Percentiles rank a stretch among this genome's conserved stretches.
Conservation (phyloP, 92 coral and sea anemone species). For the Blastomussa wellsi region DNA sequence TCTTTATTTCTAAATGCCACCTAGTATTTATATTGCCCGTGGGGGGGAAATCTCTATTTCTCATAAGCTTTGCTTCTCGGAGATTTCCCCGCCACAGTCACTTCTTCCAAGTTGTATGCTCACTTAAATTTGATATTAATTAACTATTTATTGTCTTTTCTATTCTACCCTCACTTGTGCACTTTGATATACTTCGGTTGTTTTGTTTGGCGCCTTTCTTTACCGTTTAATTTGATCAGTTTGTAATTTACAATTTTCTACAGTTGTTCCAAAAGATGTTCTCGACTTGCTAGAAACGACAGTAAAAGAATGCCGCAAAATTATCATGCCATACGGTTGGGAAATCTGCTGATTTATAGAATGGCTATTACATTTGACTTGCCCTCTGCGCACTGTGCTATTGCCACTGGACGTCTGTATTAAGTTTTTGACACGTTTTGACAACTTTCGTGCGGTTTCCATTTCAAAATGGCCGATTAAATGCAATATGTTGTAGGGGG, state of each 20-base stretch:
- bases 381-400: conserved; percentile 1
- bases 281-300: conserved; percentile 12
- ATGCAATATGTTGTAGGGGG: conserved; percentile 15
- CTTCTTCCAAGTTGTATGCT: too few species aligned
- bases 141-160: too few species aligned
- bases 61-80: too few species aligned
- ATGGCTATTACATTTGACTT: conserved; percentile 14
- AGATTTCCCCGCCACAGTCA: too few species aligned
- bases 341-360: conserved; percentile 18
- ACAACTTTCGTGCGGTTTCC: conserved; percentile 13
- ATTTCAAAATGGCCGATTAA: conserved; percentile 5
- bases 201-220: conserved; percentile 15
- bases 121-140: too few species aligned
- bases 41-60: too few species aligned
- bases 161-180: too few species aligned
- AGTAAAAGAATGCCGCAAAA: conserved; percentile 18
- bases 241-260: conserved; percentile 14
- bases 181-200: too few species aligned
- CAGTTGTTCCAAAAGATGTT: conserved; percentile 6
- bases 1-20: too few species aligned
- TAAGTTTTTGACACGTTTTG: conserved; percentile 6
- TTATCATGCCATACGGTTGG: conserved; percentile 18
- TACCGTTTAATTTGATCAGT: conserved; percentile 8
- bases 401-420: conserved; percentile 7
- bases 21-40: too few species aligned